phyloP scores from a whole-genome alignment of 2,113 vertebrate species.

The Fregetta grallaria region DNA sequence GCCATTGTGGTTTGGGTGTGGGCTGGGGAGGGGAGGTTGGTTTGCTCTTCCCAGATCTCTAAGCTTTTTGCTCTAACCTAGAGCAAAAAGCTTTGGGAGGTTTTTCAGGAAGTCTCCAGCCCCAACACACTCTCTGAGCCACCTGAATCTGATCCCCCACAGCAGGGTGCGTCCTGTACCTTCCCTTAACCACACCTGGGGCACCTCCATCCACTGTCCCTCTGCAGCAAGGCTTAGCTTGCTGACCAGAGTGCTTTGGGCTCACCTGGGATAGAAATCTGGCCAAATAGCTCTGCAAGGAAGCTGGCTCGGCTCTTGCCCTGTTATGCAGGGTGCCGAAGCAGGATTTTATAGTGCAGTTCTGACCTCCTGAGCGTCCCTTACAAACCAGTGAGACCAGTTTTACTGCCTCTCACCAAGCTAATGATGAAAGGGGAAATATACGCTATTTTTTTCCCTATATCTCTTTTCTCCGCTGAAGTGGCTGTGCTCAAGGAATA shows the following conservation, averaged over 20 bases:
- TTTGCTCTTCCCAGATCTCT: neutral
- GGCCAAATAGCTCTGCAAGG: neutral
- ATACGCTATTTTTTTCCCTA: neutral
- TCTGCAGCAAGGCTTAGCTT: neutral
- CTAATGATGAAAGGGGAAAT: slow-evolving; percentile 2
- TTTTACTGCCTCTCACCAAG: slow-evolving; percentile 10
- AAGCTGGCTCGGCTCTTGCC: neutral
- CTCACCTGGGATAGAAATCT: neutral
- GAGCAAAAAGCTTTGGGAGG: neutral
- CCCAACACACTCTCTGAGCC: neutral
- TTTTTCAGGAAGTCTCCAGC: neutral
- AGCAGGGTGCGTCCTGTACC: neutral
- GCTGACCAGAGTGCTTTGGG: neutral
- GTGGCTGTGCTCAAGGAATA: neutral
- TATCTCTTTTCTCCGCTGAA: neutral
- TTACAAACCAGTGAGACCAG: slow-evolving; percentile 49
- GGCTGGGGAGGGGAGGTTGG: accelerated
- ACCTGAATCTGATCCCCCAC: neutral
- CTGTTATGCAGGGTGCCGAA: neutral
- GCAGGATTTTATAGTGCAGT: neutral
- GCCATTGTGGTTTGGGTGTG: neutral
- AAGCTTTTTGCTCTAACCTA: neutral
- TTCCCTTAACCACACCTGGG: neutral
- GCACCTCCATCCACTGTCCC: neutral
- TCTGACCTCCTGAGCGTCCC: slow-evolving; percentile 19